Conservation (phyloP, 2,113 vertebrate genomes). For the Rhombomys opimus region DNA sequence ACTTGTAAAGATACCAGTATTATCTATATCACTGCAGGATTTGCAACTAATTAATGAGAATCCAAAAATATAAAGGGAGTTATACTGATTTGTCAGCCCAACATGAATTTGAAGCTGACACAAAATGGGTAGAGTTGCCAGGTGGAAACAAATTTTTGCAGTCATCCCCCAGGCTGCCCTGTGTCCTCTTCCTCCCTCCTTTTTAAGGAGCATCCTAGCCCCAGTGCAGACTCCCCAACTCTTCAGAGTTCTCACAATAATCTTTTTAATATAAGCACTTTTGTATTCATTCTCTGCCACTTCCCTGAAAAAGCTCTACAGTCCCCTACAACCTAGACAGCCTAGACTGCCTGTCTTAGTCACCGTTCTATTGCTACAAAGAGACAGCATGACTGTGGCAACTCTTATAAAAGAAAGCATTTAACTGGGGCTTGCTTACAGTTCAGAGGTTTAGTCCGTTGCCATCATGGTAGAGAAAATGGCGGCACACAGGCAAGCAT, state of each 20-base stretch:
- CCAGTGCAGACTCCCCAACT: neutral
- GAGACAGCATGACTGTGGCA: neutral
- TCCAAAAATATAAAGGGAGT: neutral
- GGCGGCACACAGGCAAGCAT: no score
- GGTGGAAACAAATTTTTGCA: fast-evolving
- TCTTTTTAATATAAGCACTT: neutral
- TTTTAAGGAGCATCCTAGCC: neutral
- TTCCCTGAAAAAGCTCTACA: neutral
- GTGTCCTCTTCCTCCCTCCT: neutral
- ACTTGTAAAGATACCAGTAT: neutral
- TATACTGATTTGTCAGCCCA: neutral
- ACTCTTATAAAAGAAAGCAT: neutral
- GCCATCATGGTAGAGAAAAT: neutral
- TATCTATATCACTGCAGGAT: neutral
- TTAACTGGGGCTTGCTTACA: neutral
- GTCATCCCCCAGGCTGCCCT: neutral
- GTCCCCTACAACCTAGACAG: neutral
- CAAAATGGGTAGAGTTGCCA: neutral
- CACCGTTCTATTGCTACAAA: neutral
- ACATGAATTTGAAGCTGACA: neutral
- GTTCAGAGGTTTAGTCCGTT: neutral
- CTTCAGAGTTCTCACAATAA: neutral
- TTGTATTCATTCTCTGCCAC: neutral
- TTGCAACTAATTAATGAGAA: neutral
- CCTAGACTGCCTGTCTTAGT: no score